phyloP scores from a whole-genome alignment of 2,797 vertebrate species.

The Vireo griseus region DNA sequence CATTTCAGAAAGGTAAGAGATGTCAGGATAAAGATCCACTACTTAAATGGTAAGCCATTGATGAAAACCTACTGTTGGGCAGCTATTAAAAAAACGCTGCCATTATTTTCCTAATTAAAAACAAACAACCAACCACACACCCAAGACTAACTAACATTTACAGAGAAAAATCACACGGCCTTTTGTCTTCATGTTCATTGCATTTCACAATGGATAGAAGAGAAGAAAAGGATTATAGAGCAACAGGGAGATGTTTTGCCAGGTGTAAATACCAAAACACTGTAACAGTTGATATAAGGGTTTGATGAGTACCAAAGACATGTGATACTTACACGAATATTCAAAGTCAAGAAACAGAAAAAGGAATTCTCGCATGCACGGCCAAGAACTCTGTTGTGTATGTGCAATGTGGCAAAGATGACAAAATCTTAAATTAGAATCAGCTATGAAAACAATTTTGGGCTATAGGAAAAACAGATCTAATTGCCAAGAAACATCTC shows the following conservation, averaged over 20 bases:
- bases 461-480: not conserved
- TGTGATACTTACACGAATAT: not conserved
- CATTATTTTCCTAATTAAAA: not conserved
- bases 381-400: not conserved
- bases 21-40: not conserved
- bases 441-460: not conserved
- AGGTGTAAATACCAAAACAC: not conserved
- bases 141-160: not conserved
- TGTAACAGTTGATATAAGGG: accelerated
- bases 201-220: not conserved
- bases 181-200: not conserved
- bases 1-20: not conserved
- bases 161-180: not conserved
- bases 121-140: not conserved
- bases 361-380: not conserved
- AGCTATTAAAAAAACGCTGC: not conserved
- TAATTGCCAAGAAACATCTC: not conserved
- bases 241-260: not conserved
- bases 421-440: not conserved
- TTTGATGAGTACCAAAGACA: not conserved
- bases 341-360: not conserved
- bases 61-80: not conserved
- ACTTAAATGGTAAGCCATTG: not conserved
- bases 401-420: not conserved
- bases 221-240: not conserved